Evolutionary conservation across 2,888 invertebrate genomes (phyloP).

Genomic region (Glyphotaelius pellucidus): DNA sequence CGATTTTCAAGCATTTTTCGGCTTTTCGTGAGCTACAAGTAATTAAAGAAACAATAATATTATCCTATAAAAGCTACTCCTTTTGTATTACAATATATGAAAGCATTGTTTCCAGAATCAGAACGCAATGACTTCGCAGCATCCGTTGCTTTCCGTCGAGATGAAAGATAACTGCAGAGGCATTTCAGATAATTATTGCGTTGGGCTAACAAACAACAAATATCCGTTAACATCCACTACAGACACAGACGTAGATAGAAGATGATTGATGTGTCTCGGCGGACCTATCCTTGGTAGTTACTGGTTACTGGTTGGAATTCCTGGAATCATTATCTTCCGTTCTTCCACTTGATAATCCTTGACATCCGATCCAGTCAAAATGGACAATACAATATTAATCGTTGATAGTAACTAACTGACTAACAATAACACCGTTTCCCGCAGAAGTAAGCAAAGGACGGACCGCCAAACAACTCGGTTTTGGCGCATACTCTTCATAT

Average conservation of each 20-base stretch:
- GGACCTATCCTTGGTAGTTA: neutral
- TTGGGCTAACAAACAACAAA: conserved; percentile 37
- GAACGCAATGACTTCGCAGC: conserved; percentile 10
- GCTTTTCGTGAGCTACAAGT: too few species aligned
- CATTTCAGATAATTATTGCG: conserved; percentile 28
- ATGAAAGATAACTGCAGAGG: conserved; percentile 37
- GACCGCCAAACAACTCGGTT: too few species aligned
- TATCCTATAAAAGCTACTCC: neutral
- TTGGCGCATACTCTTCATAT: too few species aligned
- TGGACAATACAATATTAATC: conserved; percentile 6
- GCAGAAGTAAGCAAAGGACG: too few species aligned
- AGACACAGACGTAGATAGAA: neutral
- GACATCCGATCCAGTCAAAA: neutral
- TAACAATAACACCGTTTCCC: too few species aligned
- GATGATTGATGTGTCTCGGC: conserved; percentile 28
- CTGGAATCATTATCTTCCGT: neutral
- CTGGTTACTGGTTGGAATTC: neutral
- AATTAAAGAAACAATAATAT: too few species aligned
- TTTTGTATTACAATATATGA: neutral
- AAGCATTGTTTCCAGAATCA: neutral
- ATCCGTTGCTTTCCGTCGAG: conserved; percentile 14
- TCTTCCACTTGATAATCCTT: neutral
- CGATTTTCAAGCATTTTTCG: too few species aligned
- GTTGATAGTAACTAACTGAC: too few species aligned
- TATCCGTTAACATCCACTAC: conserved; percentile 3